phyloP scores from a whole-genome alignment of 2,888 invertebrate species.

The Gymnocheta viridis region DNA sequence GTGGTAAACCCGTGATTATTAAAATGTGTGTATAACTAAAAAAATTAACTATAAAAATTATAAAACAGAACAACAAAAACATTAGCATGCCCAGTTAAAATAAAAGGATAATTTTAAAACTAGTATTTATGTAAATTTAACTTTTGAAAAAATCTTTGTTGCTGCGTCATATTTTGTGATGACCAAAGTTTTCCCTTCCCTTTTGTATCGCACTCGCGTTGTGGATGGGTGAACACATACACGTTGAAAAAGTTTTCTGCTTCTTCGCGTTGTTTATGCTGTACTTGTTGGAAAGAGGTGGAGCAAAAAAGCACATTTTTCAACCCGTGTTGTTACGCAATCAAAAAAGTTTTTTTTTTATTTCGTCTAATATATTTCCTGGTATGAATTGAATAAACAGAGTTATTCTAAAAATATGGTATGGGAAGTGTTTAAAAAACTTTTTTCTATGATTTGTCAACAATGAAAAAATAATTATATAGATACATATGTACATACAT shows the following conservation, averaged over 20 bases:
- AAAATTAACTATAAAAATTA: neutral
- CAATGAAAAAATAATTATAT: neutral
- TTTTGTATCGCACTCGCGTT: neutral
- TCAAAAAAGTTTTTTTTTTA: constrained; percentile 38
- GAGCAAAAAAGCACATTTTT: constrained; percentile 42
- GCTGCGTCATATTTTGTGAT: constrained; percentile 57
- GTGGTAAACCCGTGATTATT: neutral
- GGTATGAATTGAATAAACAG: constrained; percentile 43
- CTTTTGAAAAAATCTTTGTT: neutral
- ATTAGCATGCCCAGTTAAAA: neutral
- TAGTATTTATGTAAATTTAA: neutral
- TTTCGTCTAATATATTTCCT: constrained; percentile 49
- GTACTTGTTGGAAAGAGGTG: constrained; percentile 18
- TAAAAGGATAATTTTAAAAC: constrained; percentile 13
- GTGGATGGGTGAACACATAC: constrained; percentile 55
- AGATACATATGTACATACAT: no score
- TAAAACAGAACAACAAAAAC: neutral
- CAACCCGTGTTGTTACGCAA: constrained; percentile 61
- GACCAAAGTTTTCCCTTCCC: constrained; percentile 10
- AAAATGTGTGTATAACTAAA: neutral
- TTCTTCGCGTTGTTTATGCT: constrained; percentile 28
- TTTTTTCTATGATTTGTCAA: neutral
- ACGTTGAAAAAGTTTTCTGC: constrained; percentile 33
- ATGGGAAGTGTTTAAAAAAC: neutral
- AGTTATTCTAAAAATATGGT: constrained; percentile 18